These are phyloP conservation scores for Drosophila melanocephala DNA, from an alignment of 2,888 invertebrate species.

Conservation along the genomic window DNA sequence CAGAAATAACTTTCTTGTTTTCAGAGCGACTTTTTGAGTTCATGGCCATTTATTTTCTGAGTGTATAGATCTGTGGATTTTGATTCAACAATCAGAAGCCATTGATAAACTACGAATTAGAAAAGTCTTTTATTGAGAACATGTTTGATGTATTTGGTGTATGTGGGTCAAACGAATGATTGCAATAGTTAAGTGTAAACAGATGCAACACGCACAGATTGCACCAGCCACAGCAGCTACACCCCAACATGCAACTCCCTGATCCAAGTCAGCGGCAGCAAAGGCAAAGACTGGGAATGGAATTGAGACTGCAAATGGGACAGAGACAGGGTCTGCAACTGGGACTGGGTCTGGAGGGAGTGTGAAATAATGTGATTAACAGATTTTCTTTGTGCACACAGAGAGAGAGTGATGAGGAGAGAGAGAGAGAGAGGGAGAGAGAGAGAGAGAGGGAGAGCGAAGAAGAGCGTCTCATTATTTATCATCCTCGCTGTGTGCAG, in stretches of 20 bases:
- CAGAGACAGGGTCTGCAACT: slow-evolving; percentile 6
- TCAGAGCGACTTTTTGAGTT: too few species aligned
- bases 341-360: slow-evolving; percentile 25
- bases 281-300: slow-evolving; percentile 16
- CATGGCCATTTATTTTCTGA: not conserved
- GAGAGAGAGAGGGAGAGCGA: slow-evolving; percentile 3
- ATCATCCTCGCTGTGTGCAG: slow-evolving; percentile 66
- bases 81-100: not conserved
- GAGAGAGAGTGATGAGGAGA: not conserved
- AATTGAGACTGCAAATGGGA: slow-evolving; percentile 9
- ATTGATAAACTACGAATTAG: slow-evolving; percentile 8
- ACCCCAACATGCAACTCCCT: slow-evolving; percentile 13
- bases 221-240: slow-evolving; percentile 18
- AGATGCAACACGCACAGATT: slow-evolving; percentile 48
- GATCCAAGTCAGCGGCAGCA: slow-evolving; percentile 4
- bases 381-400: slow-evolving; percentile 58
- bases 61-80: not conserved
- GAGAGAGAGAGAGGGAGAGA: slow-evolving; percentile 1
- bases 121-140: slow-evolving; percentile 30
- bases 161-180: slow-evolving; percentile 61
- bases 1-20: not conserved
- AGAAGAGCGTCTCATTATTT: slow-evolving; percentile 57
- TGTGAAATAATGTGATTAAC: slow-evolving; percentile 66
- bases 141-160: slow-evolving; percentile 12
- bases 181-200: slow-evolving; percentile 56